Evolutionary conservation across 1,140 invertebrate species (phyloP), one percentile per base, ranked within the genome.

Genomic region (Leptonema lineaticorne): DNA sequence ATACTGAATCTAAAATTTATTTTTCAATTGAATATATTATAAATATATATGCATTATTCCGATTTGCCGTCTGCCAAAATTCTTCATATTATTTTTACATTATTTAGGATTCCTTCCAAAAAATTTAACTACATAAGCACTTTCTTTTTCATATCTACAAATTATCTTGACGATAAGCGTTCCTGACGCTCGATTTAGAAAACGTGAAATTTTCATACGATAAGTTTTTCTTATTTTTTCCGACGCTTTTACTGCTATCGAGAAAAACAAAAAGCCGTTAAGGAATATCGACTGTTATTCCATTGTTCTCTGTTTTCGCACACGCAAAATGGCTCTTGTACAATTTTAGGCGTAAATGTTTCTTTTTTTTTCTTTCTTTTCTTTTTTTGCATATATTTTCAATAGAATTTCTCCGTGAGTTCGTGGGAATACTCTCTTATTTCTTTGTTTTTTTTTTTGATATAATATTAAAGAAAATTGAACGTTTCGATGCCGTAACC

Each of bases 401-500:
- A 53, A 26, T 53, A 26, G 20, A 53, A 53, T 53, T 53, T 53
- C 50, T 53, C 50, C 9, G 24, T 24, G 50, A 24, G n/a, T n/a
- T 41, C 50, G 50, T 53, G 50, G 50, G 50, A 53, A 7, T 22
- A 24, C 27, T 53, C 27, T 53, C 50, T 2, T 24, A n/a, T 45
- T 45, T 59, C 30, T 28, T 37, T 59, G 57, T 59, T 59, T n/a
- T n/a, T n/a, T n/a, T n/a, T n/a, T n/a, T 59, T 59, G 57, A 59
- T 20, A 33, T 30, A 16, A 33, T 59, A 59, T 16, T 16, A 59
- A 59, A 59, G 57, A 59, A 37, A 37, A 18, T 14, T 28, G 53
- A 28, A 57, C 53, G 24, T 53, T 53, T 53, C 11, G 48, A 11
- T 20, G n/a, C 9, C 9, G 28, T n/a, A 57, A 57, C 30, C 28